Evolutionary conservation across 2,113 vertebrate species (phyloP), one percentile per base, ranked within the genome.

Genomic region (Dendropsophus ebraccatus): DNA sequence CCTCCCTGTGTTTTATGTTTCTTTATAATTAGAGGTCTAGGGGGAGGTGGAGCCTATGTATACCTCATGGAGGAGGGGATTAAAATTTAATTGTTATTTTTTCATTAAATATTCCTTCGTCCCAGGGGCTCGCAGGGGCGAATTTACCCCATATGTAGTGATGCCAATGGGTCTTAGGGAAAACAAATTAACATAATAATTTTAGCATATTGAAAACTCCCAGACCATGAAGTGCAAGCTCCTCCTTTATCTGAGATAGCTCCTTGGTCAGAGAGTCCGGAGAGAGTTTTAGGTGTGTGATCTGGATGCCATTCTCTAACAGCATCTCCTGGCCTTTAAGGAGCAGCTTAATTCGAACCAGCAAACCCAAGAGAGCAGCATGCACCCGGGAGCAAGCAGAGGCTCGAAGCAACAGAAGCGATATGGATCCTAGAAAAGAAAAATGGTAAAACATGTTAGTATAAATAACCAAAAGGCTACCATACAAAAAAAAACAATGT

Each of bases 351-450:
- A 93, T 91, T 77, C 91, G 91, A 78, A 90, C 89, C 13, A 96
- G 88, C 87, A 97, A 91, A 50, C 92, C 81, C 0, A 92, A 89
- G 62, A 96, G 74, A 0, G 92, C 90, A 16, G 74, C 35, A 50
- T 94, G 93, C 82, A 97, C 92, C 72, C 60, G 88, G 16, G 95
- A 90, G 77, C 95, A 93, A 50, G 88, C 87, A 78, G 95, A 91
- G 0, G 92, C 92, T 89, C 91, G 89, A 89, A 96, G 90, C 88
- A 92, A 82, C 83, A 87, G 3, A 50, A 0, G 1, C 84, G 90
- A 83, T 90, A 41, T 0, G 0, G 87, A 19, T 78, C 50, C 92
- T 89, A 87, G 69, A 60, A 86, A 87, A 28, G 0, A 0, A 0
- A 19, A 0, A 0, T 54, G 21, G 19, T 41, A 60, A 2, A 41